Evolutionary conservation across 2,888 invertebrate genomes (phyloP), one percentile per base, ranked within the genome.

Genomic region (Heliconius charithonia): DNA sequence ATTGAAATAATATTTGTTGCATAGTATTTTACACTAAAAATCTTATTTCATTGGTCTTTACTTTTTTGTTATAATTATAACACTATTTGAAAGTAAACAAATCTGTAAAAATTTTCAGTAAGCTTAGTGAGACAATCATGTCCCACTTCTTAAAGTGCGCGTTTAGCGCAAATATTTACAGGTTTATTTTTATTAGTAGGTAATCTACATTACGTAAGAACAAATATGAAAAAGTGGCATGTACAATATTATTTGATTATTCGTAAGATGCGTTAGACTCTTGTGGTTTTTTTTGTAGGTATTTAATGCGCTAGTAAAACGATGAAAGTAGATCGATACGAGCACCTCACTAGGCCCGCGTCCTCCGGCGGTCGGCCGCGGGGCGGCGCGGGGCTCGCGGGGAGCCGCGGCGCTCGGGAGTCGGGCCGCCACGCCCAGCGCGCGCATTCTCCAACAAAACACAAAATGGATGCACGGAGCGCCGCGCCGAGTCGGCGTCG

Each of bases 381-480:
- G 51, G 67, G 76, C 66, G 91, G 90, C 92, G 62, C 63, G 63
- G 63, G 63, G 63, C 27, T 90, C 92, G 62, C 63, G 63, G 63
- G 63, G 63, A 63, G 63, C 92, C 91, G 89, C 32, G 32, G 32
- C 32, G 32, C 32, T 32, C 91, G 88, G 90, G 90, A 92, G 90
- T 85, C 90, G 86, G 84, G 84, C 81, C 86, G 89, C 92, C 92
- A 93, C 93, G 93, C 93, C 93, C 93, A 92, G 90, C 89, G 90
- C 88, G 93, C 92, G 92, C 92, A 92, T 91, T 92, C 89, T 91
- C 89, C 87, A 90, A 92, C 90, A 90, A 90, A 90, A 91, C 89
- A 91, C 88, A 90, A 91, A 91, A 91, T 91, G 89, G 89, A 89
- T 89, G 90, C 89, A 88, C 86, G 87, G 87, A 88, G 90, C 88